Evolutionary conservation across 2,797 vertebrate species (phyloP).

Genomic region (Bryconaethiops microstoma): DNA sequence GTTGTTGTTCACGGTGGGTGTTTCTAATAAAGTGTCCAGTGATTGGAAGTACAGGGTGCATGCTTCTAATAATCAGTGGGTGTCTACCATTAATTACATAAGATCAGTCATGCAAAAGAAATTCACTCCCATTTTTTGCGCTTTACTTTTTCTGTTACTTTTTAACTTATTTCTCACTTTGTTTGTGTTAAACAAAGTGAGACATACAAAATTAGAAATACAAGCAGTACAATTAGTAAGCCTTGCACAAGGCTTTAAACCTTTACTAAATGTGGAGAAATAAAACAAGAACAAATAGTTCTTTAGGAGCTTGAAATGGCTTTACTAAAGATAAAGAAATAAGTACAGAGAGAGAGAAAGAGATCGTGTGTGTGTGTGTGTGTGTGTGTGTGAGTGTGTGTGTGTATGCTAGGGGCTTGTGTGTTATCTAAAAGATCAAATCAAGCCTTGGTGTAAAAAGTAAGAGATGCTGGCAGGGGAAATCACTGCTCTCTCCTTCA

Average conservation of each 20-base stretch:
- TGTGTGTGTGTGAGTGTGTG: not conserved
- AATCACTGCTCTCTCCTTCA: slow-evolving; percentile 31
- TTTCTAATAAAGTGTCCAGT: no score
- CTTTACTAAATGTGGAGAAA: not conserved
- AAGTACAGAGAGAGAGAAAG: not conserved
- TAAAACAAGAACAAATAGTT: not conserved
- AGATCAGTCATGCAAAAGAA: no score
- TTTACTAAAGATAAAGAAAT: not conserved
- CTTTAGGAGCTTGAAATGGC: not conserved
- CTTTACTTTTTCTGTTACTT: no score
- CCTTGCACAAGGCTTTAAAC: not conserved
- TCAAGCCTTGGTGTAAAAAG: slow-evolving; percentile 20
- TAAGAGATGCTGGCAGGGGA: slow-evolving; percentile 24
- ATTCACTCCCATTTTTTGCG: no score
- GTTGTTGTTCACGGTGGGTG: no score
- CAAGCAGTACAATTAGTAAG: not conserved
- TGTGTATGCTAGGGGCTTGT: not conserved
- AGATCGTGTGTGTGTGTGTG: not conserved
- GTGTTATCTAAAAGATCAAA: slow-evolving; percentile 23
- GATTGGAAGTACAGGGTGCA: no score
- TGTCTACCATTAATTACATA: no score
- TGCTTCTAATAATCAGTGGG: no score
- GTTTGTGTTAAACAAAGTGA: not conserved
- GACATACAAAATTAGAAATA: not conserved
- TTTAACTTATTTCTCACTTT: not conserved